Evolutionary conservation across 2,797 vertebrate genomes (phyloP).

Genomic region (Helostoma temminkii): DNA sequence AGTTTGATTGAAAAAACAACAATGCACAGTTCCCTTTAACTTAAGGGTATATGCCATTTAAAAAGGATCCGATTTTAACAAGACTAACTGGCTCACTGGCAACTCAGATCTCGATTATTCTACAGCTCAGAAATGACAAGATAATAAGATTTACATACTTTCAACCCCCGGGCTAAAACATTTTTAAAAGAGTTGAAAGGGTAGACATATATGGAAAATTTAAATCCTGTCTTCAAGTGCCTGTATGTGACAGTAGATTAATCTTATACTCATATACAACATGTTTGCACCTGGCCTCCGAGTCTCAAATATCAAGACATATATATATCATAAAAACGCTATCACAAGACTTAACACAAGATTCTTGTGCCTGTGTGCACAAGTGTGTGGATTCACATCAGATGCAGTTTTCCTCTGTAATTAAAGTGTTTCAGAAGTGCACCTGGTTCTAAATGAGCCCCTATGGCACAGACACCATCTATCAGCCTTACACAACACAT

Average conservation of each 20-base stretch:
- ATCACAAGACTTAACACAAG: slow-evolving; percentile 52
- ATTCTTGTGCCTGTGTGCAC: slow-evolving; percentile 48
- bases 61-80: slow-evolving; percentile 41
- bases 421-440: slow-evolving; percentile 77
- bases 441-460: slow-evolving; percentile 78
- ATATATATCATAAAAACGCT: slow-evolving; percentile 59
- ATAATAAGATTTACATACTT: slow-evolving; percentile 55
- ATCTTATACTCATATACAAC: slow-evolving; percentile 69
- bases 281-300: slow-evolving; percentile 71
- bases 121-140: slow-evolving; percentile 40
- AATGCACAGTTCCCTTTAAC: not conserved
- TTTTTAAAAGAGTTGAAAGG: slow-evolving; percentile 64
- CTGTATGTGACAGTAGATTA: slow-evolving; percentile 63
- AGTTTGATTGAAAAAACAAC: not conserved
- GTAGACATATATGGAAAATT: slow-evolving; percentile 37
- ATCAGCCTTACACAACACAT: slow-evolving; percentile 71
- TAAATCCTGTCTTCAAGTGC: slow-evolving; percentile 59
- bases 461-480: slow-evolving; percentile 69
- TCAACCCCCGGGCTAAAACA: slow-evolving; percentile 56
- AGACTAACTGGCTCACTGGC: slow-evolving; percentile 24
- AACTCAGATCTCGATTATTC: slow-evolving; percentile 37
- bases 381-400: slow-evolving; percentile 62
- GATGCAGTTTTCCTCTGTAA: slow-evolving; percentile 79
- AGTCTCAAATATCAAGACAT: slow-evolving; percentile 56
- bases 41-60: slow-evolving; percentile 4